Evolutionary conservation across 2,113 vertebrate genomes (phyloP).

Genomic region (Poeciliopsis occidentalis): DNA sequence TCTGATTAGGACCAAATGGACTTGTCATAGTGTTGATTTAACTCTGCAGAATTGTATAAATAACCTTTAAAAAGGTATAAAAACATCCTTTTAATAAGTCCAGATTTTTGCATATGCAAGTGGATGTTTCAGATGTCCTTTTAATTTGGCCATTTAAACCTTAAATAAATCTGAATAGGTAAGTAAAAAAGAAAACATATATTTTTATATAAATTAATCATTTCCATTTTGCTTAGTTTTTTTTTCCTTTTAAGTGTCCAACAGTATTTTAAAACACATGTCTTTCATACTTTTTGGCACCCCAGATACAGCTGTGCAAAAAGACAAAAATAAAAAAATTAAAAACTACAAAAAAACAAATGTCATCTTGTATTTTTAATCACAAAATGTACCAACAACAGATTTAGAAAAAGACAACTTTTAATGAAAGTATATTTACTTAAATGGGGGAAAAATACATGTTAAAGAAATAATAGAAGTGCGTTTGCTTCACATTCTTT

Average conservation of each 20-base stretch:
- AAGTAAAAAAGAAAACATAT: too few species aligned
- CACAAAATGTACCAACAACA: too few species aligned
- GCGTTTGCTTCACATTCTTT: not conserved
- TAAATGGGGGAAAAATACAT: not conserved
- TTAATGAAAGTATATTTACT: not conserved
- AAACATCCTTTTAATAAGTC: too few species aligned
- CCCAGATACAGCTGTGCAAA: not conserved
- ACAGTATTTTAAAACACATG: not conserved
- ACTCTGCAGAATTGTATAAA: slow-evolving; percentile 72
- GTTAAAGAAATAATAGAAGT: too few species aligned
- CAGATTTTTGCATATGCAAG: too few species aligned
- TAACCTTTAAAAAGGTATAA: too few species aligned
- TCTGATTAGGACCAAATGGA: too few species aligned
- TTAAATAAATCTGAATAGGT: too few species aligned
- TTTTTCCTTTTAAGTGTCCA: not conserved
- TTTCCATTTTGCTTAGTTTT: not conserved
- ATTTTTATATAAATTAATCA: not conserved
- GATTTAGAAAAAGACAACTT: not conserved
- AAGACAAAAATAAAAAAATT: not conserved
- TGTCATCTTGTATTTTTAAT: too few species aligned
- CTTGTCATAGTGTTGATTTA: too few species aligned
- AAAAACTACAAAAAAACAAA: not conserved
- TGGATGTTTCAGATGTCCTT: not conserved
- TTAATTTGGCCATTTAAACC: too few species aligned
- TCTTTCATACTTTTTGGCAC: not conserved